These are phyloP conservation scores for Spisula subtruncata DNA, from an alignment of 2,888 invertebrate species.

Conservation along the genomic window DNA sequence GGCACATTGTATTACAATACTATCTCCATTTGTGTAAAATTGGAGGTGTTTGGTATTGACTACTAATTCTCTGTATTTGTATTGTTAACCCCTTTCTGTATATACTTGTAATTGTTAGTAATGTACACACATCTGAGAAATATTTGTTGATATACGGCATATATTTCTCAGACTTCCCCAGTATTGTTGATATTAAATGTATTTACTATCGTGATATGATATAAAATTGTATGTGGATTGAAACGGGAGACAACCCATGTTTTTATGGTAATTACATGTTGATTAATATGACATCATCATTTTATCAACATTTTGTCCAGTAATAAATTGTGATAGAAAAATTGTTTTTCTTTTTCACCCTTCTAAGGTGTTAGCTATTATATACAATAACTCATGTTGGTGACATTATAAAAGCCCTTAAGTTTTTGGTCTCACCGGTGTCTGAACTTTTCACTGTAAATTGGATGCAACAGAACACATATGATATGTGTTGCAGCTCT, in stretches of 20 bases:
- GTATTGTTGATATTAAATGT: slow-evolving; percentile 15
- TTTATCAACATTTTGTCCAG: slow-evolving; percentile 59
- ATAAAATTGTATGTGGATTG: neutral
- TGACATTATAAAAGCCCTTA: no score
- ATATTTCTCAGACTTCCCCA: neutral
- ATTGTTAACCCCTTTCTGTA: slow-evolving; percentile 14
- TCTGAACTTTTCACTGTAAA: no score
- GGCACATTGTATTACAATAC: neutral
- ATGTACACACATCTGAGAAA: neutral
- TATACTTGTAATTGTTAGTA: neutral
- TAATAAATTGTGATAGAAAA: slow-evolving; percentile 59
- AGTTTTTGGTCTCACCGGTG: no score
- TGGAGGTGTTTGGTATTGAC: neutral
- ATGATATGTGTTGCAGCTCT: no score
- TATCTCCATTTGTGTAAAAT: neutral
- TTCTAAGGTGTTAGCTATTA: no score
- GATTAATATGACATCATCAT: slow-evolving; percentile 25
- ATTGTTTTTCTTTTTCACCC: no score
- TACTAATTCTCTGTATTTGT: neutral
- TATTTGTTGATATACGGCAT: neutral
- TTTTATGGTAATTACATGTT: slow-evolving; percentile 21
- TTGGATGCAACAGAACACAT: no score
- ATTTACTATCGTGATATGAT: slow-evolving; percentile 19
- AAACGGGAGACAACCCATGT: neutral
- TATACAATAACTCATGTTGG: no score